Evolutionary conservation across 2,113 vertebrate species (phyloP).

Genomic region (Dasypus novemcinctus): DNA sequence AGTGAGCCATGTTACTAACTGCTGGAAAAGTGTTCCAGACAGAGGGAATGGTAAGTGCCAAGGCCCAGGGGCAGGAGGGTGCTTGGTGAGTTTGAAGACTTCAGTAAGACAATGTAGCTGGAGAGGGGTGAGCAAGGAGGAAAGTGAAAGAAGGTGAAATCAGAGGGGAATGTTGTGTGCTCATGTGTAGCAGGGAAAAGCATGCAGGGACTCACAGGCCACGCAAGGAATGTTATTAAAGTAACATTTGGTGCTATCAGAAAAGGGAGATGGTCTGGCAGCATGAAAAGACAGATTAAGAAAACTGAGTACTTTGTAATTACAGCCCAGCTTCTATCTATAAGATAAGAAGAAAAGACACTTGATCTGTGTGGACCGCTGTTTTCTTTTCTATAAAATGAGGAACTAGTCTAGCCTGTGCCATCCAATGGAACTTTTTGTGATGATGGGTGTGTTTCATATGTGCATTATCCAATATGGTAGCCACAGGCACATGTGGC

Average conservation of each 20-base stretch:
- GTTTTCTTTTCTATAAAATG: neutral
- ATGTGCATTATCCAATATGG: neutral
- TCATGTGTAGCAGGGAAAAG: neutral
- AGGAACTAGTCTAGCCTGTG: neutral
- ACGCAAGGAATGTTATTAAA: neutral
- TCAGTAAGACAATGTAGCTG: neutral
- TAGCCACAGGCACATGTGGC: neutral
- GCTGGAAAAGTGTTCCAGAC: neutral
- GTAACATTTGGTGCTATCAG: neutral
- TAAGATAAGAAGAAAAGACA: neutral
- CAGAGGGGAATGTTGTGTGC: neutral
- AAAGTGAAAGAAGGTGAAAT: neutral
- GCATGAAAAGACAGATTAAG: neutral
- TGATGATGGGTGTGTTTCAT: neutral
- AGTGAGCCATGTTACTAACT: neutral
- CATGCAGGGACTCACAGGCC: neutral
- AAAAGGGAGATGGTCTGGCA: neutral
- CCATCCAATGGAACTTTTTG: neutral
- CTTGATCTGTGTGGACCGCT: too few species aligned
- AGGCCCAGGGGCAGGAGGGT: neutral
- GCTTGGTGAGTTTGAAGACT: neutral
- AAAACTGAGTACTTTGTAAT: neutral
- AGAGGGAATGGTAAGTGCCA: neutral
- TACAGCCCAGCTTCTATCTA: neutral
- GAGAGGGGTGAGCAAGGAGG: neutral